These are phyloP conservation scores for Arge pagana DNA, from an alignment of 2,888 invertebrate genomes.

Conservation along the genomic window DNA sequence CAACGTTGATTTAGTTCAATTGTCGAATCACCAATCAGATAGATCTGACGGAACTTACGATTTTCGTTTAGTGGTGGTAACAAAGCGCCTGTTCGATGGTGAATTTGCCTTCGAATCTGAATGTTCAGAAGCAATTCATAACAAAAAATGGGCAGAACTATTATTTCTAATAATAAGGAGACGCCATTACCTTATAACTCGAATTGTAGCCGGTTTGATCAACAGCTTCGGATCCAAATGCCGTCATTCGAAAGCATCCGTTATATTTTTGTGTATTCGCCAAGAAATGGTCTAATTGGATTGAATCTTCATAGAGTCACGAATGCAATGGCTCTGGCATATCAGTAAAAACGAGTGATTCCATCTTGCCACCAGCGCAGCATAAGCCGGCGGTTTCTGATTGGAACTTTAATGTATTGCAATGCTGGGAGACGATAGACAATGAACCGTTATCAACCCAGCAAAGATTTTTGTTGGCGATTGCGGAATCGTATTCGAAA, in stretches of 20 bases:
- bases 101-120: constrained; percentile 34
- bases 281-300: constrained; percentile 28
- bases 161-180: no score
- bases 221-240: no score
- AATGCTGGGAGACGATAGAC: constrained; percentile 45
- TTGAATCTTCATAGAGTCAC: constrained; percentile 8
- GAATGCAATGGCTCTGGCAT: constrained; percentile 48
- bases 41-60: no score
- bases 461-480: no score
- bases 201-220: no score
- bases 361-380: constrained; percentile 53
- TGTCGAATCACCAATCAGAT: no score
- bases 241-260: constrained; percentile 37
- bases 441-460: constrained; percentile 44
- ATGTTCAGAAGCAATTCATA: constrained; percentile 29
- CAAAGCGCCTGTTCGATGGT: constrained; percentile 31
- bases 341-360: constrained; percentile 45
- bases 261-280: constrained; percentile 29
- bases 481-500: no score
- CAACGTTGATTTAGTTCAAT: no score
- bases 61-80: constrained; percentile 27
- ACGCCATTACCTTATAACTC: no score
- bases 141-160: no score
- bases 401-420: constrained; percentile 47
- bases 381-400: constrained; percentile 53